Conservation (phyloP, 2,113 vertebrate species). For the Eurypyga helias region DNA sequence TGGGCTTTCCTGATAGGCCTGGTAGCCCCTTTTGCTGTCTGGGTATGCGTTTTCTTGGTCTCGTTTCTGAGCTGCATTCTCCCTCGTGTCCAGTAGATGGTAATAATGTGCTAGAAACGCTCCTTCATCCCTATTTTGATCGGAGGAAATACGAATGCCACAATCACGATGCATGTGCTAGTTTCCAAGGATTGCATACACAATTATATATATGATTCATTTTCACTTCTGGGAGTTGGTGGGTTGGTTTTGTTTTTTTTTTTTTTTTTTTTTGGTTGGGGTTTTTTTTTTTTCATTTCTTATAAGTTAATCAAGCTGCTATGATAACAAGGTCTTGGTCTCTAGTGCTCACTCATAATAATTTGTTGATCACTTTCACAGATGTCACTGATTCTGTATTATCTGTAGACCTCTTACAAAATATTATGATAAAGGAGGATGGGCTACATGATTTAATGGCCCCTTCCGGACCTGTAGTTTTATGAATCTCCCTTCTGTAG, state of each 20-base stretch:
- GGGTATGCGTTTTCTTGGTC: not conserved
- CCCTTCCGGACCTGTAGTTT: not conserved
- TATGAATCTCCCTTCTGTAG: not conserved
- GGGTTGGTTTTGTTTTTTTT: no score
- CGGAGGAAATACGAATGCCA: not conserved
- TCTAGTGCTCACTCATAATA: not conserved
- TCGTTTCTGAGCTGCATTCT: not conserved
- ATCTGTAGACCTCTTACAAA: not conserved
- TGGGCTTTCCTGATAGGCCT: not conserved
- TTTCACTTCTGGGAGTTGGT: not conserved
- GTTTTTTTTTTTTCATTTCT: not conserved
- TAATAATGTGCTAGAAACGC: not conserved
- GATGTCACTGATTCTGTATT: not conserved
- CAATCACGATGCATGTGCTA: accelerated
- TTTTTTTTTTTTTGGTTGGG: not conserved
- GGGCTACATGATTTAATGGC: not conserved
- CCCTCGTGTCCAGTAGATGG: conserved; percentile 8
- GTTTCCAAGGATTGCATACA: not conserved
- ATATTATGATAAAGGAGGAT: not conserved
- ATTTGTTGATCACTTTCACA: not conserved
- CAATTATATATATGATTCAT: not conserved
- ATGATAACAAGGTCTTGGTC: not conserved
- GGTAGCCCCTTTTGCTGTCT: not conserved
- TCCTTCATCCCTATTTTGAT: not conserved
- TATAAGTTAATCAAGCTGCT: not conserved